Evolutionary conservation across 2,797 vertebrate species (phyloP).

Genomic region (Gymnodraco acuticeps): DNA sequence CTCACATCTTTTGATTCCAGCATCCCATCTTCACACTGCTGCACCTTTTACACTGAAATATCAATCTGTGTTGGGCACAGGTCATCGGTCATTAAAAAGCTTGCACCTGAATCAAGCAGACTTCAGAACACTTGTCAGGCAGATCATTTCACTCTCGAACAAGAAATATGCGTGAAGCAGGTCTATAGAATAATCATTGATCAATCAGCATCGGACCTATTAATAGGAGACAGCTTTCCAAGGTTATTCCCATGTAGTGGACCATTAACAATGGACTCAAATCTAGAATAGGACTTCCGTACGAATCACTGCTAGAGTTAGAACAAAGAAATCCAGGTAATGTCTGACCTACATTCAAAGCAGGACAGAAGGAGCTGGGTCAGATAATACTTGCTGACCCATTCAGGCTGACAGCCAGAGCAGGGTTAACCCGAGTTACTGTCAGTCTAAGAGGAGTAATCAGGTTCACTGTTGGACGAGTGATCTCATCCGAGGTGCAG

Average conservation of each 20-base stretch:
- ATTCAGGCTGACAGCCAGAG: not conserved
- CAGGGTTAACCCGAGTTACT: conserved; percentile 13
- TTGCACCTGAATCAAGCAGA: not conserved
- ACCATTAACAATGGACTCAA: conserved; percentile 9
- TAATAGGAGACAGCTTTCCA: conserved; percentile 10
- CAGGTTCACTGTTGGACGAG: not conserved
- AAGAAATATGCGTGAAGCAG: not conserved
- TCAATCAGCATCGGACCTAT: conserved; percentile 24
- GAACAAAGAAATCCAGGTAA: not conserved
- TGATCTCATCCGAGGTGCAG: conserved; percentile 1
- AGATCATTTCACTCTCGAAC: not conserved
- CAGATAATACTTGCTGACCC: not conserved
- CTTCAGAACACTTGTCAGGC: not conserved
- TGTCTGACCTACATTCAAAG: not conserved
- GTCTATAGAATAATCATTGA: not conserved
- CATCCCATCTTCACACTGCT: not conserved
- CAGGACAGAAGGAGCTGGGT: not conserved
- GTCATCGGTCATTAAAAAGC: not conserved
- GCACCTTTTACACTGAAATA: not conserved
- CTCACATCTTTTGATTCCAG: conserved; percentile 22
- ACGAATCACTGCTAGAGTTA: not conserved
- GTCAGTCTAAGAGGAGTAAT: not conserved
- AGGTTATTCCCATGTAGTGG: conserved; percentile 23
- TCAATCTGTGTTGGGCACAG: not conserved
- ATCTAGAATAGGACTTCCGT: conserved; percentile 9